Evolutionary conservation across 2,888 invertebrate species (phyloP), one percentile per base, ranked within the genome.

Genomic region (Parapristionchus giblindavisi): DNA sequence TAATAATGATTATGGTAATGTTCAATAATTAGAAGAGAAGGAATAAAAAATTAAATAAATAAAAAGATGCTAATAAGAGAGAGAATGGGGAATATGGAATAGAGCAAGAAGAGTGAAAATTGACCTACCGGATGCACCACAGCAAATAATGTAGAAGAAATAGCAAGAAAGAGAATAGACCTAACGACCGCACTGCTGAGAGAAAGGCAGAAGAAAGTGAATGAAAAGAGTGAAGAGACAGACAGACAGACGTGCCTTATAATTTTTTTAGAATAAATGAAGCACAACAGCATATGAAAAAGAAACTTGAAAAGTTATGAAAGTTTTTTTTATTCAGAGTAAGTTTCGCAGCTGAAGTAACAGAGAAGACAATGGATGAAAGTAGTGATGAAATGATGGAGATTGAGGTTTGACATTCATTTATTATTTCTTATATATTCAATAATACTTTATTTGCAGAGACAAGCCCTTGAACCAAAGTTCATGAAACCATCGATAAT

Each of bases 321-420:
- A 61, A 34, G 5, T 32, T 32, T 5, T 11, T 36, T 66, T 14
- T 8, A 78, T 87, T 54, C 79, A 87, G 87, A 75, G 87, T 87
- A 52, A 84, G 83, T 68, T 87, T 87, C 74, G 87, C 87, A 21
- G 83, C 85, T 14, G 87, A 87, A 75, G 87, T 87, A 24, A 83
- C 80, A 27, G 87, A 87, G 75, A 85, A 86, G 76, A 85, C 82
- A 54, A 78, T 85, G 76, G 84, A 85, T 60, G 77, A 79, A 29
- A 71, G 38, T 27, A 81, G 79, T 76, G 82, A 82, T 56, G 78
- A 81, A 54, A 77, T 78, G 34, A 74, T 79, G 2, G 80, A 77
- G 48, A 65, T 83, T 63, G 77, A 82, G 52, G 78, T 79, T 48
- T 56, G 56, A n/a, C n/a, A n/a, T n/a, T n/a, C n/a, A n/a, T n/a